Conservation (phyloP, 2,113 vertebrate genomes). For the Corythornis cristatus region DNA sequence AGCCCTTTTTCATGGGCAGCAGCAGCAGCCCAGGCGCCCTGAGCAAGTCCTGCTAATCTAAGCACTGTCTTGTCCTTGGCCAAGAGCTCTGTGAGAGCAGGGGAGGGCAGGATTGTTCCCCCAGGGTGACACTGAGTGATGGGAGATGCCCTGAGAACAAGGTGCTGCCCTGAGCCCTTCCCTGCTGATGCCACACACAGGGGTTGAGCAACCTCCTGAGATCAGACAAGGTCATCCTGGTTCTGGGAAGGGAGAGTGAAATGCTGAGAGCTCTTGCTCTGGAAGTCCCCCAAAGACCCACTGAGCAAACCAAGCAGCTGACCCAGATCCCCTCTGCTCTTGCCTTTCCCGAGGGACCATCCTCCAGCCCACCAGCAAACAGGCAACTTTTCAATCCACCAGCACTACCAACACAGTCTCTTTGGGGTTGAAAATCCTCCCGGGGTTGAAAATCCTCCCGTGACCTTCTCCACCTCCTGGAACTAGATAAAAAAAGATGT, state of each 20-base stretch:
- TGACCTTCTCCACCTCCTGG: not conserved
- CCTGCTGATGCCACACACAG: accelerated
- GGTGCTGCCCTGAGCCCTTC: not conserved
- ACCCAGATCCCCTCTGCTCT: not conserved
- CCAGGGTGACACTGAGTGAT: not conserved
- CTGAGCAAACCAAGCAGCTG: accelerated
- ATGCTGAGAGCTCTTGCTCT: not conserved
- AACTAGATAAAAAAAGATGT: not conserved
- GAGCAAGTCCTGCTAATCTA: not conserved
- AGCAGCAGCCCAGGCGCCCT: not conserved
- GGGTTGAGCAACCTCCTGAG: not conserved
- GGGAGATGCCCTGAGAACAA: accelerated
- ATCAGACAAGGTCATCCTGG: not conserved
- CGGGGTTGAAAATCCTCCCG: not conserved
- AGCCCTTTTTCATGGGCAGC: not conserved
- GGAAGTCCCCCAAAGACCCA: accelerated
- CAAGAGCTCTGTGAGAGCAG: not conserved
- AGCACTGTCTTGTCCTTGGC: not conserved
- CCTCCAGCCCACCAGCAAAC: not conserved
- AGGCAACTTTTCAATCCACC: accelerated
- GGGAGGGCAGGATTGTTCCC: not conserved
- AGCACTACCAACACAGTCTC: accelerated
- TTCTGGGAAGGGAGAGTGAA: not conserved
- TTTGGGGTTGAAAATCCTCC: not conserved
- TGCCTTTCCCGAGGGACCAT: not conserved